Evolutionary conservation across 2,797 vertebrate species (phyloP).

Genomic region (Trachurus trachurus): DNA sequence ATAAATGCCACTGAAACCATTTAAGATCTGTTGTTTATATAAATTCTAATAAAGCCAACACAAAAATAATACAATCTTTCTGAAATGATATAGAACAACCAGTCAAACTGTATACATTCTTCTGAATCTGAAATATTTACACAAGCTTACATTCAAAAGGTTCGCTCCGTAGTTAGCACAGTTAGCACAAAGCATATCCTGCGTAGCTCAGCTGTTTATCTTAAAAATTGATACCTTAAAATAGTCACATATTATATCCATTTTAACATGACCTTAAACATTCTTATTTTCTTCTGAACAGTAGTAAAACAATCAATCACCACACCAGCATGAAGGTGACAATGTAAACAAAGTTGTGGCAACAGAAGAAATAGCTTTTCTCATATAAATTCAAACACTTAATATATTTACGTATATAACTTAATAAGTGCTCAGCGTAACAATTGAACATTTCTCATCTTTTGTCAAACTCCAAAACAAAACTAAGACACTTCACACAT

Average conservation of each 20-base stretch:
- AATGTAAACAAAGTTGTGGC: conserved; percentile 54
- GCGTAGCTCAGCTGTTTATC: conserved; percentile 3
- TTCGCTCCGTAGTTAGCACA: conserved; percentile 26
- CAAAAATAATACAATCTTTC: conserved; percentile 48
- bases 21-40: conserved; percentile 45
- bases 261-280: neutral
- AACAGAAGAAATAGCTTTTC: conserved; percentile 29
- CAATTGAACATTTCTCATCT: conserved; percentile 1
- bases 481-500: conserved; percentile 1
- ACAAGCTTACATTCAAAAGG: conserved; percentile 61
- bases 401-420: conserved; percentile 18
- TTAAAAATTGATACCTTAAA: conserved; percentile 15
- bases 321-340: neutral
- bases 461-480: neutral
- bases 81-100: conserved; percentile 48
- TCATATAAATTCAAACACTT: neutral
- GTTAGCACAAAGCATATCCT: conserved; percentile 7
- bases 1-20: conserved; percentile 14
- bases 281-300: neutral
- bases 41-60: conserved; percentile 56
- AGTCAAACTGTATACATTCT: conserved; percentile 71
- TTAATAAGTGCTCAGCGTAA: conserved; percentile 18
- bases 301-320: neutral
- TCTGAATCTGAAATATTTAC: conserved; percentile 70
- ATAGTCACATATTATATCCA: neutral